Base-by-base conservation (phyloP, 2,113 vertebrate genomes). In the Amphiprion ocellaris region DNA sequence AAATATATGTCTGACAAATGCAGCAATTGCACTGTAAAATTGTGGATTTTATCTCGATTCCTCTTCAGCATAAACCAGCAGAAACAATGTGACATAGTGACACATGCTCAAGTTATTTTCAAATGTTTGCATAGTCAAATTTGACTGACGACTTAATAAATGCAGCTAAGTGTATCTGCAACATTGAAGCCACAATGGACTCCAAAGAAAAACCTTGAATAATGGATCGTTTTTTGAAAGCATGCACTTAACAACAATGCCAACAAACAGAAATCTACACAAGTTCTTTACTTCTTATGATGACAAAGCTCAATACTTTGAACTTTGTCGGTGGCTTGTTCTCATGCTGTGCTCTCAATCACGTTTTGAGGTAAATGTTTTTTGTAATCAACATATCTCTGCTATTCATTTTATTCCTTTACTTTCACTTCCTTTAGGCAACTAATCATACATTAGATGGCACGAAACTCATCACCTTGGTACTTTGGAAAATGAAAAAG, bases 141-240 rank as follows among this genome's bases (percentile, higher is more conserved):
- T 67, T 63, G 62, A 63, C 52, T 58, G 47, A 55, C 56, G 54
- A 81, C 55, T 74, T 55, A 17, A 52, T 63, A 39, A 70, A 44
- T 74, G 61, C 37, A 49, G 26, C 53, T 44, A 23, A 59, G 37
- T 60, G 23, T 19, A 60, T 15, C 23, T 8, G 10, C 26, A 46
- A 44, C 5, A 4, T 46, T 16, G 24, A 16, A 60, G 23, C 28
- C 69, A 60, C 28, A 39, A 79, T 19, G 39, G 47, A 30, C 21
- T 26, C n/a, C 28, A 53, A 23, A 49, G 8, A 60, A 44, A 82
- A 73, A 69, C n/a, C 68, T 17, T 74, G 53, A 85, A 85, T 85
- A 86, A 82, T 78, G 65, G 65, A 82, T 86, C 49, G 3, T 78
- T 24, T 74, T 74, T 61, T 78, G 64, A 75, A 71, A 86, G 74